Conservation (phyloP, 1,140 invertebrate species). For the Cotesia glomerata region DNA sequence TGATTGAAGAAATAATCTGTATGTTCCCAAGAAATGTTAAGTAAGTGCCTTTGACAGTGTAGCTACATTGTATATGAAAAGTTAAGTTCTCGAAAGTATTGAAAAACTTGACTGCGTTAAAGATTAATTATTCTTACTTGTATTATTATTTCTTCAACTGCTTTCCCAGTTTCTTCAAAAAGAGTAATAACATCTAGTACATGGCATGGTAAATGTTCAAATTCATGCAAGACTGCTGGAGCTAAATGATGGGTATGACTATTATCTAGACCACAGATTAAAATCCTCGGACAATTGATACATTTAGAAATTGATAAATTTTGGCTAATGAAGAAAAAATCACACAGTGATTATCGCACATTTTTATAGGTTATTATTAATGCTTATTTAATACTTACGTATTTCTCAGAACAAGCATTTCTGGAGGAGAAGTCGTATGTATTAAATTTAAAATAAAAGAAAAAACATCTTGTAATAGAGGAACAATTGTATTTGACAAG, state of each 20-base stretch:
- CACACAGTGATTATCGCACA: not conserved
- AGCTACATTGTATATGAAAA: too few species aligned
- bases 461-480: constrained; percentile 65
- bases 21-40: too few species aligned
- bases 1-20: too few species aligned
- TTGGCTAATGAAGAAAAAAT: not conserved
- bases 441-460: constrained; percentile 54
- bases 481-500: constrained; percentile 65
- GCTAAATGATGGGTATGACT: constrained; percentile 60
- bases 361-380: not conserved
- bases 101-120: too few species aligned
- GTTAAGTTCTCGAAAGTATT: too few species aligned
- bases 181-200: constrained; percentile 55
- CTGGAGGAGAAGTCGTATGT: constrained; percentile 46
- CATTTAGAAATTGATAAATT: constrained; percentile 39
- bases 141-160: constrained; percentile 71
- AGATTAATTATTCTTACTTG: constrained; percentile 60
- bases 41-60: too few species aligned
- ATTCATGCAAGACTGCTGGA: constrained; percentile 55
- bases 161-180: constrained; percentile 63
- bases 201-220: constrained; percentile 59
- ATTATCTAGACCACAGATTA: constrained; percentile 57
- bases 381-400: constrained; percentile 40
- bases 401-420: constrained; percentile 52
- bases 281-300: constrained; percentile 51